Evolutionary conservation across 2,797 vertebrate species (phyloP).

Genomic region (Mus spretus): DNA sequence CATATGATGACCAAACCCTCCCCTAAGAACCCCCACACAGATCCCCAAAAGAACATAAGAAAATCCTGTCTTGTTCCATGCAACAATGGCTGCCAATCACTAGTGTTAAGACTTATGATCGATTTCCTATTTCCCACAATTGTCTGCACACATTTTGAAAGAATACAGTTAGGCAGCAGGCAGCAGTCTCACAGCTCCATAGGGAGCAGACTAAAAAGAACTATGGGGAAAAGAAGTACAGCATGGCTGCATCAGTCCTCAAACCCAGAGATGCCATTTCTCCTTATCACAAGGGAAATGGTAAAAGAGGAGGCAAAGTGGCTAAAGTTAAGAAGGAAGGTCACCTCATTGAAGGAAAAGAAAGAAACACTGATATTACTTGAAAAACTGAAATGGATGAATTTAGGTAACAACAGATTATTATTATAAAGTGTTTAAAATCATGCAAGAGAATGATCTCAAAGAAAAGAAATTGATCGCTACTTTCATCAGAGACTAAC

Average conservation of each 20-base stretch:
- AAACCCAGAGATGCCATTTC: background rate
- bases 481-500: conserved; percentile 42
- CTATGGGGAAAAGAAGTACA: background rate
- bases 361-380: background rate
- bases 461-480: background rate
- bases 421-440: conserved; percentile 29
- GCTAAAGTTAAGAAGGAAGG: background rate
- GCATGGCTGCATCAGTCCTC: background rate
- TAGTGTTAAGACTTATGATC: background rate
- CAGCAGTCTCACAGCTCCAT: background rate
- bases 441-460: background rate
- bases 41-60: conserved; percentile 29
- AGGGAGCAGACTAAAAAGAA: background rate
- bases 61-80: background rate
- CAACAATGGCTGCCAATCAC: background rate
- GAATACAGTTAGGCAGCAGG: background rate
- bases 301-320: conserved; percentile 8
- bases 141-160: background rate
- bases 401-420: conserved; percentile 5
- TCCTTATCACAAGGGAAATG: background rate
- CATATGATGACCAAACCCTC: background rate
- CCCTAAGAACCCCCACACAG: background rate
- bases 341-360: background rate
- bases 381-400: background rate
- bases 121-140: background rate